Evolutionary conservation across 2,113 vertebrate species (phyloP).

Genomic region (Danio rerio): GRCz12tu NC_133189.1:22085001-22085500

Average conservation of each 20-base stretch:
- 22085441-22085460: slow-evolving; percentile 37
- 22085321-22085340: slow-evolving; percentile 40
- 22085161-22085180: slow-evolving; percentile 35
- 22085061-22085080: slow-evolving; percentile 51
- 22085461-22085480: not conserved
- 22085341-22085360: slow-evolving; percentile 45
- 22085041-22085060: slow-evolving; percentile 53
- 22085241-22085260: slow-evolving; percentile 22
- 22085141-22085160: slow-evolving; percentile 20
- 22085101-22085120: slow-evolving; percentile 26
- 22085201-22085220: not conserved
- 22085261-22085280: slow-evolving; percentile 15
- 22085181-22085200: not conserved
- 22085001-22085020: slow-evolving; percentile 52
- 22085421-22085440: slow-evolving; percentile 19
- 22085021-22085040: slow-evolving; percentile 60
- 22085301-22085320: slow-evolving; percentile 49
- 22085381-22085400: slow-evolving; percentile 29
- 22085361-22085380: slow-evolving; percentile 55
- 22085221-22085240: slow-evolving; percentile 4
- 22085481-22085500: not conserved
- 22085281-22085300: slow-evolving; percentile 48
- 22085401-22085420: slow-evolving; percentile 48
- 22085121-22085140: slow-evolving; percentile 43
- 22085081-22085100: slow-evolving; percentile 45